Evolutionary conservation across 2,797 vertebrate species (phyloP).

Genomic region (Onychomys torridus): DNA sequence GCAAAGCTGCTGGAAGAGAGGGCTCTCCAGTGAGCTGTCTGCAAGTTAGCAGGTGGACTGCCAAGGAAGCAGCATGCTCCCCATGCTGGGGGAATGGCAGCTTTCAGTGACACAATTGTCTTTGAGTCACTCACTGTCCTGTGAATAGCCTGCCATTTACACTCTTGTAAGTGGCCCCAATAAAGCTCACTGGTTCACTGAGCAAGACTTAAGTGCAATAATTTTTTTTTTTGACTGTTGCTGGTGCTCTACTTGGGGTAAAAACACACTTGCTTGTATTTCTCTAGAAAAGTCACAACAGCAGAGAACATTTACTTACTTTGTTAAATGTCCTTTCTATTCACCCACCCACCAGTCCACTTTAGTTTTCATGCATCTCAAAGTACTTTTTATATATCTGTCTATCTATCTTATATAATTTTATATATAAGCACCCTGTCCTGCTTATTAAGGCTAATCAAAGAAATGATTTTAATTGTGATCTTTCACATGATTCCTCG

Average conservation of each 20-base stretch:
- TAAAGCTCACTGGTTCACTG: not conserved
- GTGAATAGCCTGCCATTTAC: not conserved
- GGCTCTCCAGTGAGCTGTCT: not conserved
- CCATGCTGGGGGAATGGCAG: not conserved
- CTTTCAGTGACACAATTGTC: not conserved
- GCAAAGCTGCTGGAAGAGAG: not conserved
- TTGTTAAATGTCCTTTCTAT: not conserved
- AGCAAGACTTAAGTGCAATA: not conserved
- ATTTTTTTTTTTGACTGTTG: not conserved
- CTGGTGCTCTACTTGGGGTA: not conserved
- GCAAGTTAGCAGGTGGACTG: not conserved
- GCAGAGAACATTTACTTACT: too few relatives aligned
- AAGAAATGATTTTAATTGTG: not conserved
- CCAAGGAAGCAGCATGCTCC: not conserved
- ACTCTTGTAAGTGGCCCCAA: not conserved
- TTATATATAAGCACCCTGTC: not conserved
- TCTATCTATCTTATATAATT: not conserved
- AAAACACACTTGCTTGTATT: not conserved
- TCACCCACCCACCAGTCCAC: not conserved
- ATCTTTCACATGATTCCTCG: not conserved
- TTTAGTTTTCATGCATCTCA: not conserved
- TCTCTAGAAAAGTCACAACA: not conserved
- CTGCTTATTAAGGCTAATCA: not conserved
- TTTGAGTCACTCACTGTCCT: not conserved
- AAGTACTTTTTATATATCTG: not conserved